Percentiles rank a stretch among this genome's conserved stretches.
These are phyloP conservation scores for Colostygia pectinataria DNA, from an alignment of 2,888 invertebrate genomes.

Conservation along the genomic window DNA sequence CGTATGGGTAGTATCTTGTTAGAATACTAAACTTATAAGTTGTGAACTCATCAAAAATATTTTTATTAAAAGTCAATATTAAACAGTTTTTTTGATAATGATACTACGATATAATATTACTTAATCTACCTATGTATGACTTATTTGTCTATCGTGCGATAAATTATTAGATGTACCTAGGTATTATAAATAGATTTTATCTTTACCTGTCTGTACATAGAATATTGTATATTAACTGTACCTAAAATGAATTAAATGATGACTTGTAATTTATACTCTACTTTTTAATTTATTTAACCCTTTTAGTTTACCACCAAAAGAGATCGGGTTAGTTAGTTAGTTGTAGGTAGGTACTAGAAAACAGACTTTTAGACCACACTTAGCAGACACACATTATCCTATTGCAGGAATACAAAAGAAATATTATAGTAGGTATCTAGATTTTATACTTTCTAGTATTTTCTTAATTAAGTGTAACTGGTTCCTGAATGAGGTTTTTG, in stretches of 20 bases:
- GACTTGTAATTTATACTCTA: conserved; percentile 40
- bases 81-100: conserved; percentile 23
- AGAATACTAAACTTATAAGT: conserved; percentile 20
- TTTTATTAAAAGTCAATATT: not conserved
- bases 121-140: conserved; percentile 43
- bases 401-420: too few relatives aligned
- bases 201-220: conserved; percentile 64
- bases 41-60: too few relatives aligned
- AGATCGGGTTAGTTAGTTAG: too few relatives aligned
- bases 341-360: too few relatives aligned
- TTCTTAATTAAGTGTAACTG: too few relatives aligned
- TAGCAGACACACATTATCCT: too few relatives aligned
- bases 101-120: conserved; percentile 23
- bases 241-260: conserved; percentile 71
- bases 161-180: conserved; percentile 28
- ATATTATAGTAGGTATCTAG: too few relatives aligned
- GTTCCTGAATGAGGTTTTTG: too few relatives aligned
- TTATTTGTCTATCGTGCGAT: conserved; percentile 46
- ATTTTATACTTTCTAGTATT: too few relatives aligned
- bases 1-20: conserved; percentile 24
- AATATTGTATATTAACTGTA: conserved; percentile 67
- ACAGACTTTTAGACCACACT: too few relatives aligned
- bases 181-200: conserved; percentile 37
- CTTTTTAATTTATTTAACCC: conserved; percentile 13
- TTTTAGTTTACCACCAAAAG: not conserved